These are phyloP conservation scores for Hesperophylax magnus DNA, from an alignment of 1,140 invertebrate species.

Conservation along the genomic window DNA sequence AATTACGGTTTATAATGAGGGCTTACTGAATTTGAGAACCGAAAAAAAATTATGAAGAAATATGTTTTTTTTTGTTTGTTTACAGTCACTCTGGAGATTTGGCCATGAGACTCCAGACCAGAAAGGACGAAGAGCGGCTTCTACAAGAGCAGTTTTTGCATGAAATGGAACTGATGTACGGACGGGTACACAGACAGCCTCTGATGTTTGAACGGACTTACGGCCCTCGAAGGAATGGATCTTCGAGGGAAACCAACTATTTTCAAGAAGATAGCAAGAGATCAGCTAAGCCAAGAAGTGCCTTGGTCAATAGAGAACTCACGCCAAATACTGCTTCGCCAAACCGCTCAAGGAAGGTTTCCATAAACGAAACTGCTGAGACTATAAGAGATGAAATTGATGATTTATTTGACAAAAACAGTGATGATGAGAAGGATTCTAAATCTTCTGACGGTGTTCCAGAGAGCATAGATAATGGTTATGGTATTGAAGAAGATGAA, in stretches of 20 bases:
- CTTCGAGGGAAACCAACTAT: neutral
- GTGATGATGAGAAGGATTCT: constrained; percentile 60
- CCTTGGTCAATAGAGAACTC: constrained; percentile 61
- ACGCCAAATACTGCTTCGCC: constrained; percentile 61
- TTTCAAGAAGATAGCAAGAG: constrained; percentile 1
- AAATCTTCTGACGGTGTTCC: constrained; percentile 58
- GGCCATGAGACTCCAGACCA: constrained; percentile 74
- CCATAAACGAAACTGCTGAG: constrained; percentile 72
- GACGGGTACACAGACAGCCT: constrained; percentile 78
- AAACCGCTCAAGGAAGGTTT: constrained; percentile 63
- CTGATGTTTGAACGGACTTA: constrained; percentile 80
- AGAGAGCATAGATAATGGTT: constrained; percentile 49
- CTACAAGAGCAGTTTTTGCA: constrained; percentile 76
- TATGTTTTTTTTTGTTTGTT: constrained; percentile 48
- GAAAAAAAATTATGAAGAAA: neutral
- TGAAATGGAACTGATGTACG: constrained; percentile 81
- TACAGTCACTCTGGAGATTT: constrained; percentile 77
- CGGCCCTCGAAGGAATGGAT: constrained; percentile 66
- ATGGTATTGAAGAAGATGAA: constrained; percentile 13
- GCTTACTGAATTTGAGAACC: too few species aligned
- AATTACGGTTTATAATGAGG: too few species aligned
- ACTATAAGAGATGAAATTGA: constrained; percentile 67
- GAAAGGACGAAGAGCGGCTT: constrained; percentile 77
- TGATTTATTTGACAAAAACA: constrained; percentile 63
- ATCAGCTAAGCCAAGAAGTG: constrained; percentile 47